Percentiles rank a stretch among this genome's conserved stretches.
These are phyloP conservation scores for Euphysa ruthae DNA, from an alignment of 30 jellyfish, hydroid and myxozoan genomes.

Conservation along the genomic window DNA sequence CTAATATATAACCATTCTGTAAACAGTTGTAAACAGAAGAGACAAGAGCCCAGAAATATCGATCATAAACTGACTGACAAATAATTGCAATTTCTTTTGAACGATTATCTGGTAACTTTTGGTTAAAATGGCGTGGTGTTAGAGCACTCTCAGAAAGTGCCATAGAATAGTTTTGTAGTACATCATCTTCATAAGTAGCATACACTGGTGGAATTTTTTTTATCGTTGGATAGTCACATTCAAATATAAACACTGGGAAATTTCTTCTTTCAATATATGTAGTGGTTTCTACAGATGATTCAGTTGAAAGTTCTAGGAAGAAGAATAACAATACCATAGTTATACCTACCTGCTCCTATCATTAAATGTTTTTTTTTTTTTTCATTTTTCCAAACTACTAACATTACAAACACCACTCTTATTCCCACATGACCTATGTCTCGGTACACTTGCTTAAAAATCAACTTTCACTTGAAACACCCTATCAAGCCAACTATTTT, in stretches of 20 bases:
- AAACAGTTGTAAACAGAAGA: slow-evolving; percentile 61
- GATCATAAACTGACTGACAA: slow-evolving; percentile 58
- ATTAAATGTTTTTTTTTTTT: no score
- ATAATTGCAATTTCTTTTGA: slow-evolving; percentile 17
- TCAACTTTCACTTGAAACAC: no score
- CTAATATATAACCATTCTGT: slow-evolving; percentile 47
- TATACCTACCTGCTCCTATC: no score
- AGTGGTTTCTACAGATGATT: no score
- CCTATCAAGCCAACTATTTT: no score
- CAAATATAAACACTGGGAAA: slow-evolving; percentile 28
- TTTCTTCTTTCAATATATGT: no score
- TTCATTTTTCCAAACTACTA: no score
- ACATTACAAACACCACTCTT: no score
- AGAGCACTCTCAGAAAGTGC: slow-evolving; percentile 28
- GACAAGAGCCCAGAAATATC: slow-evolving; percentile 74
- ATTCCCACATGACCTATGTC: no score
- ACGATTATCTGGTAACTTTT: slow-evolving; percentile 24
- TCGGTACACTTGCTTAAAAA: no score
- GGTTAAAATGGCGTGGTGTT: slow-evolving; percentile 34
- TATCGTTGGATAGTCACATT: slow-evolving; percentile 7
- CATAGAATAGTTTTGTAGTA: slow-evolving; percentile 16
- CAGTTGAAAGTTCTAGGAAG: no score
- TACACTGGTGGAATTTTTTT: background rate
- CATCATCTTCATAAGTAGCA: slow-evolving; percentile 16
- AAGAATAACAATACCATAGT: no score